Evolutionary conservation across 2,888 invertebrate species (phyloP), one percentile per base, ranked within the genome.

Genomic region (Leptogaster cylindrica): DNA sequence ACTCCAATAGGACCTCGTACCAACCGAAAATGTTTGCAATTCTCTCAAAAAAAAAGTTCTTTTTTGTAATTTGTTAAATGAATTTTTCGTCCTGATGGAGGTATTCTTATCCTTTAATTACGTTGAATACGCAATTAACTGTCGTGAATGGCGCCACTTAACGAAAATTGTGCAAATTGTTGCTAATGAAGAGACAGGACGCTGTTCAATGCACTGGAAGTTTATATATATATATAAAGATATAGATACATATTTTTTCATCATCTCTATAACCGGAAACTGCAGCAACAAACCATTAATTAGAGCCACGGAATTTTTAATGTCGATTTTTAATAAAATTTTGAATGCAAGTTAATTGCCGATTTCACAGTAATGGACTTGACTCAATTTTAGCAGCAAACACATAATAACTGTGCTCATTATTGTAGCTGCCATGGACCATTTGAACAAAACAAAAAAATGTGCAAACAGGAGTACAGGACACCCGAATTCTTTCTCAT

Each of bases 301-400:
- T 67, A 67, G 67, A 28, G 46, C 16, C 18, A n/a, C 16, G 48
- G 50, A 52, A 67, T 46, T 67, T 64, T 67, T 64, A 58, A 67
- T 67, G 63, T 50, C 41, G 61, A 61, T 41, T 67, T 67, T 67
- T 67, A 48, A 52, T 28, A 48, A 67, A 67, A 67, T 67, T 67
- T 41, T 64, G 44, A 52, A 44, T 52, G 67, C 25, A 16, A 36
- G 67, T 63, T 67, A 67, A 67, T 67, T 51, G 67, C 44, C 67
- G 61, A 67, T 48, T 67, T 51, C 33, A 12, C 61, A 28, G 67
- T 39, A 64, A 67, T 67, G 23, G 51, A 39, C 51, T 27, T 28
- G 50, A 20, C 52, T 33, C 52, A 50, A 50, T 39, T 50, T 46
- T 48, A 23, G 18, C 20, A 16, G 33, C 14, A 36, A 50, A 28